Evolutionary conservation across 2,888 invertebrate species (phyloP), one percentile per base, ranked within the genome.

Genomic region (Mallateleia sp.): DNA sequence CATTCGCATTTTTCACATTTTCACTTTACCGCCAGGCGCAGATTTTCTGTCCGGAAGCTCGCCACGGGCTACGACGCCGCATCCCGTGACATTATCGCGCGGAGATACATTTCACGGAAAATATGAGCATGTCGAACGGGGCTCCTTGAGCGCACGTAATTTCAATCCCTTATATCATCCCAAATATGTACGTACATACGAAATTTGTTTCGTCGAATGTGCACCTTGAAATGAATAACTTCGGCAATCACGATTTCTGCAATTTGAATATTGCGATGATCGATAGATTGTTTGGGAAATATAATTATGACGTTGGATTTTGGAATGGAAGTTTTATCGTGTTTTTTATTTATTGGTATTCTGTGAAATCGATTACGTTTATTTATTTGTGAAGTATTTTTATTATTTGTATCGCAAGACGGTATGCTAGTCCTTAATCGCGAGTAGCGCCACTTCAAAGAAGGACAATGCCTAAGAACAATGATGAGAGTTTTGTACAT

Each of bases 281-380:
- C 71, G 28, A 81, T 69, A 25, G 45, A 64, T 38, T 15, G 15
- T 20, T 28, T 25, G 15, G 5, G 45, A 45, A 45, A 45, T 45
- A 45, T 45, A 45, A 45, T 45, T 45, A 45, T 98, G 98, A 98
- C 95, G n/a, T 93, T 87, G 62, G 32, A 8, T 45, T 45, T 38
- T 3, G n/a, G n/a, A 4, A 45, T 45, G 2, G 4, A n/a, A n/a
- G 9, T 45, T 38, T 38, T 9, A 38, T 38, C 11, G 38, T 28
- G 8, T 6, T 8, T 28, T 28, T 28, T 28, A 28, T 28, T 28
- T 28, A 28, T 28, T 81, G 84, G n/a, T n/a, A n/a, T n/a, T n/a
- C n/a, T n/a, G n/a, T n/a, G n/a, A n/a, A n/a, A n/a, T n/a, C n/a
- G n/a, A n/a, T n/a, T n/a, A n/a, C n/a, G n/a, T n/a, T n/a, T n/a